Evolutionary conservation across 2,113 vertebrate genomes (phyloP).

Genomic region (Zosterops borbonicus): DNA sequence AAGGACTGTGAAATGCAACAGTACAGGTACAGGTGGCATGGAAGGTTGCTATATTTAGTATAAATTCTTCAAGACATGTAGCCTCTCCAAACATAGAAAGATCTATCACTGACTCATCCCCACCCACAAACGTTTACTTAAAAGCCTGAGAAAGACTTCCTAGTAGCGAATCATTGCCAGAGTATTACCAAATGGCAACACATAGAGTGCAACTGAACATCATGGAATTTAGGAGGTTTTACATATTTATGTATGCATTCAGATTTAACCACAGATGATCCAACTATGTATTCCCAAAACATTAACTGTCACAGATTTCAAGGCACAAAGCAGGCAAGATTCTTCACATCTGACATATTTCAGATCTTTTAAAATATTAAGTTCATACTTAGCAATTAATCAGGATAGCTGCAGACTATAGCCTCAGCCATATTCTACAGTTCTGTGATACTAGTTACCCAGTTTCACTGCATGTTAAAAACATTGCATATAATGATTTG

Average conservation of each 20-base stretch:
- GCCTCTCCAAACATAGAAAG: neutral
- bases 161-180: neutral
- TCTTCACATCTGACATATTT: neutral
- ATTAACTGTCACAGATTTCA: neutral
- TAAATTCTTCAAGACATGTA: neutral
- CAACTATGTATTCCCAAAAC: neutral
- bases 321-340: neutral
- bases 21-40: neutral
- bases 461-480: neutral
- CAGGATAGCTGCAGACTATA: neutral
- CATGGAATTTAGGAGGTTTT: neutral
- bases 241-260: neutral
- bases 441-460: neutral
- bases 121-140: neutral
- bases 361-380: neutral
- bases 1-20: neutral
- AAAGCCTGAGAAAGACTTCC: neutral
- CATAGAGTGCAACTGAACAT: rapidly evolving
- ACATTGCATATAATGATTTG: neutral
- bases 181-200: neutral
- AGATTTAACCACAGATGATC: neutral
- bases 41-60: neutral
- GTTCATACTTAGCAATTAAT: neutral
- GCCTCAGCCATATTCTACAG: neutral
- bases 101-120: neutral